Base-by-base conservation (phyloP, 1,140 invertebrate genomes). In the Tetragnatha versicolor region DNA sequence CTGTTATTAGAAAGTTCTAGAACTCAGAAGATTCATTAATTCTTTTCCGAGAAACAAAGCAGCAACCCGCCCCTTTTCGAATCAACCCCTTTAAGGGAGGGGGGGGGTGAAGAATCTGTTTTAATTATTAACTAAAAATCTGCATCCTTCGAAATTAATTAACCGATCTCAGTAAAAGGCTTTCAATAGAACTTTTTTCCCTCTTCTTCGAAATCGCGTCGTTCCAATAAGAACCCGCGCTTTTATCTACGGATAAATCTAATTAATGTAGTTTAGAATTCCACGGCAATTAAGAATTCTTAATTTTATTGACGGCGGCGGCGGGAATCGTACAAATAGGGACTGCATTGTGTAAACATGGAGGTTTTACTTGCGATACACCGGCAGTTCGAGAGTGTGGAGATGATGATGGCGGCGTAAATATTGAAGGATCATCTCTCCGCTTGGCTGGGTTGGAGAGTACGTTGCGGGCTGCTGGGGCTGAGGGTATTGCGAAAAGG, bases 111-210 rank as follows among this genome's bases (percentile, higher is more conserved):
- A 14, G 61, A 33, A 65, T 45, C 37, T 45, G 22, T 42, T 65
- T 65, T 42, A 65, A 39, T 65, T 65, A 65, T 65, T 65, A 65
- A 65, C 61, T 42, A 29, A 65, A 65, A 65, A 65, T 65, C 61
- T 65, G 61, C 12, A 65, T 45, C 42, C 61, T 65, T 65, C 37
- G 37, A 65, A 65, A 65, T 65, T 65, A 65, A 65, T 65, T 65
- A 65, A 27, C 61, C 42, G 20, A 12, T 17, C 42, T 47, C 42
- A 12, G 37, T 65, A 22, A 45, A n/a, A 10, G 37, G 37, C 5
- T n/a, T n/a, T n/a, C n/a, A n/a, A n/a, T n/a, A n/a, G 2, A 14
- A 61, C 12, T 14, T n/a, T 61, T 61, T 27, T 14, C 42, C 42
- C 42, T 47, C 42, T n/a, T n/a, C n/a, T n/a, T n/a, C n/a, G n/a